Base-by-base conservation (phyloP, 2,888 invertebrate genomes). In the Scrobipalpa atriplicella region DNA sequence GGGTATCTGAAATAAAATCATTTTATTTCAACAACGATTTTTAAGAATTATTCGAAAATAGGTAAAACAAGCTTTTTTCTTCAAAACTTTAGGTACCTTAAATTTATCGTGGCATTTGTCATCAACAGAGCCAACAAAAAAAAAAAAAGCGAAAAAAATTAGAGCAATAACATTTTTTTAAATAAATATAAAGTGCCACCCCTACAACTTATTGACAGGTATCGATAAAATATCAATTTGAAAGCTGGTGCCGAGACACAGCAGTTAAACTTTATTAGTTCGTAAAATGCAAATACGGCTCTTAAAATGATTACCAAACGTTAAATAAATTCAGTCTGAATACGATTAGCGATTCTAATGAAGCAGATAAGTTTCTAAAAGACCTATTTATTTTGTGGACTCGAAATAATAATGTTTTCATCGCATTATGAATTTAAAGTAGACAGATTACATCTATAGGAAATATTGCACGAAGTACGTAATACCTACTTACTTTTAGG, bases 251-350 rank as follows among this genome's bases (percentile, higher is more conserved):
- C 78, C 79, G 74, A 75, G 83, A 85, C 83, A 83, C 75, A 79
- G 76, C 84, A 83, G 81, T 89, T 80, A 87, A 87, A 81, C 72
- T 86, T 85, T 84, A 87, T 82, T 38, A 74, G 77, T 75, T 79
- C 81, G 83, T 87, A 82, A 84, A 87, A 86, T 86, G 84, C 82
- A 84, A 87, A 87, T 86, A 84, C 78, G 79, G 70, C 73, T 72
- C 76, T 75, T 79, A 75, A 73, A 69, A 84, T 83, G 83, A 80
- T 77, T 19, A 19, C 62, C 43, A 43, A 51, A 29, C 29, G 41
- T 62, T 47, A 62, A 38, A 62, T 62, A 47, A 62, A 62, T 62
- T 62, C 47, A 16, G 9, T 18, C 47, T 13, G 18, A 47, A 47
- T 62, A 11, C 47, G 47, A 62, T 62, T 29, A 47, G 21, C 13